These are phyloP conservation scores for Sciurus carolinensis DNA, from an alignment of 2,797 vertebrate species.

Conservation along the genomic window DNA sequence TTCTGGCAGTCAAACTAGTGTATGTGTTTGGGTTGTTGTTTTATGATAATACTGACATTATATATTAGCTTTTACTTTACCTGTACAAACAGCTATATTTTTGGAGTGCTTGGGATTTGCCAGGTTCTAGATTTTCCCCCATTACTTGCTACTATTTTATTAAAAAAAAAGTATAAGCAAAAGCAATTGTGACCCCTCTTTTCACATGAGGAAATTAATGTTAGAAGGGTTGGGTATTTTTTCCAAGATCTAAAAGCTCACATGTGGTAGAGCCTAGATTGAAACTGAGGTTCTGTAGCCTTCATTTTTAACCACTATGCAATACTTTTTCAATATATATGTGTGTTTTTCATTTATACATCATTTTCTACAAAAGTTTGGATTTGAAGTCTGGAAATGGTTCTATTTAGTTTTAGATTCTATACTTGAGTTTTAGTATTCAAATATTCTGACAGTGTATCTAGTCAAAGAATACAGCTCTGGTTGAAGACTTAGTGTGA, in stretches of 20 bases:
- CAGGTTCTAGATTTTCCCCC: neutral
- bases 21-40: neutral
- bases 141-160: neutral
- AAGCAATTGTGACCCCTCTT: neutral
- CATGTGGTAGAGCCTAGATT: neutral
- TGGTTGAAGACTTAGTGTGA: neutral
- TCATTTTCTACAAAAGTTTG: neutral
- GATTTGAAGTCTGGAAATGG: neutral
- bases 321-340: neutral
- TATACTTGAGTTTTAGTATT: neutral
- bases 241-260: neutral
- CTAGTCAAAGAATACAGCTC: neutral
- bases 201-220: neutral
- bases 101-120: neutral
- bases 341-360: neutral
- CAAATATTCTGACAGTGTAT: neutral
- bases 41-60: neutral
- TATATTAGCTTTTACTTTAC: neutral
- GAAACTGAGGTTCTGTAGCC: neutral
- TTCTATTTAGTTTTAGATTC: neutral
- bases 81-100: neutral
- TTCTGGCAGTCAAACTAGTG: neutral
- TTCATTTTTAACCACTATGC: constrained; percentile 14
- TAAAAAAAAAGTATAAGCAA: neutral
- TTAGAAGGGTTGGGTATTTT: neutral